phyloP scores from a whole-genome alignment of 2,797 vertebrate species.

The Uromys caudimaculatus region DNA sequence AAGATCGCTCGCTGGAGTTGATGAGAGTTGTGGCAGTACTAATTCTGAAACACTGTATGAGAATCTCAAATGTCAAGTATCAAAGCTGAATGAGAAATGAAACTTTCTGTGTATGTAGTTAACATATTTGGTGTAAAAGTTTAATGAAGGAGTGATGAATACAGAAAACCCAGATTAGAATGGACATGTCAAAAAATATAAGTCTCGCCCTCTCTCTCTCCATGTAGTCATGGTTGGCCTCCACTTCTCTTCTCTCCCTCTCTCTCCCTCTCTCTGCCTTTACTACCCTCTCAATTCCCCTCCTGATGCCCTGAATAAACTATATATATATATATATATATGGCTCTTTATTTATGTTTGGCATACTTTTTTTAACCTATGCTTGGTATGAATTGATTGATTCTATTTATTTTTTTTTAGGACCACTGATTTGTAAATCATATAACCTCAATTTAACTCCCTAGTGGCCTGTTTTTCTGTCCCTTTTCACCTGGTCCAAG shows the following conservation, averaged over 20 bases:
- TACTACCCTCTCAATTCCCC: no score
- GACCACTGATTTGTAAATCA: neutral
- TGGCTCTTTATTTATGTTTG: neutral
- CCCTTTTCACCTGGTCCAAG: neutral
- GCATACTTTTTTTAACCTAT: neutral
- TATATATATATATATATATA: no score
- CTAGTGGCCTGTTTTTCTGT: neutral
- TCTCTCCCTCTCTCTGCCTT: no score
- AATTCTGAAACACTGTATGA: neutral
- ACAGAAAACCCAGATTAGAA: neutral
- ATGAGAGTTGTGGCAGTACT: neutral
- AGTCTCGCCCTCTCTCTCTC: no score
- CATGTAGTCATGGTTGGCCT: no score
- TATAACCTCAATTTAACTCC: neutral
- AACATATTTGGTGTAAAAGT: neutral
- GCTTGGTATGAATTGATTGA: slow-evolving; percentile 13
- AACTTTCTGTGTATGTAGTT: neutral
- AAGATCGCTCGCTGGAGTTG: neutral
- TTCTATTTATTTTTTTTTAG: neutral
- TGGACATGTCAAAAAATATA: neutral
- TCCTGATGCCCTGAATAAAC: no score
- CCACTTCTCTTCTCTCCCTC: no score
- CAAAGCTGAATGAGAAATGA: neutral
- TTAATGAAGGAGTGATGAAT: neutral
- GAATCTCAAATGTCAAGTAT: neutral